phyloP scores from a whole-genome alignment of 2,113 vertebrate genomes.

The Nibea coibor region DNA sequence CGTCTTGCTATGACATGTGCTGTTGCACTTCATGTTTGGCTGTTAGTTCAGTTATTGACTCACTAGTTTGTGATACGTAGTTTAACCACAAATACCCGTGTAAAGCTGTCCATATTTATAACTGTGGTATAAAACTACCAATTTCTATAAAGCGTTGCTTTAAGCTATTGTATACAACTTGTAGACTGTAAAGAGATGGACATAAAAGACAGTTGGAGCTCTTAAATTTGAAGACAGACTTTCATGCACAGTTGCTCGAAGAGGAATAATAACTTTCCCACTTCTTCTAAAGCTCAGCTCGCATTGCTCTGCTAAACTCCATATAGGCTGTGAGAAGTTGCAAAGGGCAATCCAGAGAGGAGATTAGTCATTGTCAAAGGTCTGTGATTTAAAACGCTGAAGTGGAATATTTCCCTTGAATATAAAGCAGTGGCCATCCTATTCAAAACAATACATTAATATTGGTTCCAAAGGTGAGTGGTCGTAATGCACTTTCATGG shows the following conservation, averaged over 20 bases:
- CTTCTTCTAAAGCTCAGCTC: conserved; percentile 12
- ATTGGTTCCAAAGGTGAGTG: conserved; percentile 32
- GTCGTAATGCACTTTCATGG: conserved; percentile 16
- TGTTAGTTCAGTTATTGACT: no score
- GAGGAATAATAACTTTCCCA: conserved; percentile 21
- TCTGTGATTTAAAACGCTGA: conserved; percentile 42
- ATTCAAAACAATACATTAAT: conserved; percentile 36
- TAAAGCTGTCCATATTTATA: no score
- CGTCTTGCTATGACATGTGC: no score
- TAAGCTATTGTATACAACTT: no score
- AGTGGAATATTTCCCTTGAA: conserved; percentile 51
- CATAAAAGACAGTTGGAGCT: conserved; percentile 1
- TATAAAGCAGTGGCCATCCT: conserved; percentile 41
- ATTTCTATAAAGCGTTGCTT: no score
- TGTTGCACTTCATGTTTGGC: no score
- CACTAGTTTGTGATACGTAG: no score
- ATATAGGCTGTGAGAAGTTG: conserved; percentile 25
- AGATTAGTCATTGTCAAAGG: conserved; percentile 58
- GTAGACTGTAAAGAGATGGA: not conserved
- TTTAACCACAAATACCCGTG: no score
- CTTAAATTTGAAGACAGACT: conserved; percentile 16
- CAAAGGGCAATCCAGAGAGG: conserved; percentile 46
- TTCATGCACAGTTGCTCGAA: conserved; percentile 7
- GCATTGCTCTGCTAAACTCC: conserved; percentile 38
- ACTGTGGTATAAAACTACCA: no score